Percentiles rank a stretch among this genome's conserved stretches.
Conservation (phyloP, 1,140 invertebrate genomes). For the Brachionus rotundiformis region DNA sequence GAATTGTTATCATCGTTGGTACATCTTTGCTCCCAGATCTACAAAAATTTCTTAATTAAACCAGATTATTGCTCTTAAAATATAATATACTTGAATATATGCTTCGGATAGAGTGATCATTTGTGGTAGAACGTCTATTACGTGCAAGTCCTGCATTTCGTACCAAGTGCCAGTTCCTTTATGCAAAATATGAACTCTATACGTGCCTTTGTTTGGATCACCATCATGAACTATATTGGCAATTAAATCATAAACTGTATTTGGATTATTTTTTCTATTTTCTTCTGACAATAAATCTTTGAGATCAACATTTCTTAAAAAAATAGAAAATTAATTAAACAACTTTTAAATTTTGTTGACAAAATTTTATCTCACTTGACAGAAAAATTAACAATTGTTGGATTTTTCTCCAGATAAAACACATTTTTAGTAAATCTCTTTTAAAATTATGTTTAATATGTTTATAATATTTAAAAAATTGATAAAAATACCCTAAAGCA, state of each 20-base stretch:
- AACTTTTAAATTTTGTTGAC: too few species aligned
- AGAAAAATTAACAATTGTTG: conserved; percentile 98
- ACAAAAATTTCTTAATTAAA: not conserved
- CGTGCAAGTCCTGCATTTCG: conserved; percentile 98
- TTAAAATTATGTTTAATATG: conserved; percentile 57
- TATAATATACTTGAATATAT: conserved; percentile 78
- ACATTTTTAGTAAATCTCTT: conserved; percentile 96
- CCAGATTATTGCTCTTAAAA: not conserved
- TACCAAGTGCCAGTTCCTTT: conserved; percentile 81
- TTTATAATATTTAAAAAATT: not conserved
- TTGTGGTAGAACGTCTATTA: conserved; percentile 94
- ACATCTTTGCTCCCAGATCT: conserved; percentile 39
- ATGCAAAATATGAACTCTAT: conserved; percentile 91
- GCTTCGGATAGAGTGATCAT: conserved; percentile 99
- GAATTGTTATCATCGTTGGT: not conserved
- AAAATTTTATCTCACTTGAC: conserved; percentile 77
- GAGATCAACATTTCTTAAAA: conserved; percentile 86
- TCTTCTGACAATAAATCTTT: conserved; percentile 85
- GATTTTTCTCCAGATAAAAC: conserved; percentile 98
- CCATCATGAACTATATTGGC: conserved; percentile 99
- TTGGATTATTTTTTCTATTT: conserved; percentile 59
- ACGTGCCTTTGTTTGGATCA: conserved; percentile 82
- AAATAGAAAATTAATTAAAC: not conserved
- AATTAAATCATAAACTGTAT: conserved; percentile 89
- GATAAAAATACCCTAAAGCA: conserved; percentile 87